Evolutionary conservation across 1,140 invertebrate genomes (phyloP), one percentile per base, ranked within the genome.

Genomic region (Macrosteles quadrilineatus): DNA sequence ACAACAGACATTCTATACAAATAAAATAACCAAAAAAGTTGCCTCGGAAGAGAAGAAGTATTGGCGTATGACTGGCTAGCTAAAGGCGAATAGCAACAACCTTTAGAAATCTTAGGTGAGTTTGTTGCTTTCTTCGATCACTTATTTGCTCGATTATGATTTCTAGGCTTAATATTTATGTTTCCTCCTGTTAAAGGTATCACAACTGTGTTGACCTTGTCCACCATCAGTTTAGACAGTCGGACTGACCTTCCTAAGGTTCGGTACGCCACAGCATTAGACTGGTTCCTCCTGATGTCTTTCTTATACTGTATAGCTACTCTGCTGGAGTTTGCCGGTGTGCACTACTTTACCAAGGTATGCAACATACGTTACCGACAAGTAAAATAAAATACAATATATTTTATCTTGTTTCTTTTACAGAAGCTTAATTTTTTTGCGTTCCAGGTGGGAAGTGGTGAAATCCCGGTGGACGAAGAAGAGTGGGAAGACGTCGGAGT

Each of bases 271-370:
- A 97, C 94, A 1, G 94, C 94, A 0, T 80, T 97, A 0, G 94
- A 97, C 80, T 95, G 94, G 89, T 98, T 97, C 79, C 85, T 97
- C 11, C 83, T 96, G 32, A 94, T 96, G 88, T 95, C 94, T 77
- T 96, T 98, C 77, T 90, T 93, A 29, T 98, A 96, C 78, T 95
- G 94, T 76, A 95, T 97, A 72, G 94, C 94, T 0, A 96, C 95
- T 0, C 82, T 98, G 1, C 81, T 97, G 3, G 94, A 98, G 80
- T 98, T 97, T 75, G 95, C 95, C 3, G 92, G 92, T 0, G 96
- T 98, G 0, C 95, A 97, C 82, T 97, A 97, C 79, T 97, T 96
- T 76, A 96, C 94, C 0, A 96, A 96, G 85, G 88, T 91, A 78
- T n/a, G n/a, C n/a, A n/a, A 75, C 25, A 25, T 67, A 64, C 30